Evolutionary conservation across 2,888 invertebrate genomes (phyloP).

Genomic region (Sinodicranocentrus sp.): DNA sequence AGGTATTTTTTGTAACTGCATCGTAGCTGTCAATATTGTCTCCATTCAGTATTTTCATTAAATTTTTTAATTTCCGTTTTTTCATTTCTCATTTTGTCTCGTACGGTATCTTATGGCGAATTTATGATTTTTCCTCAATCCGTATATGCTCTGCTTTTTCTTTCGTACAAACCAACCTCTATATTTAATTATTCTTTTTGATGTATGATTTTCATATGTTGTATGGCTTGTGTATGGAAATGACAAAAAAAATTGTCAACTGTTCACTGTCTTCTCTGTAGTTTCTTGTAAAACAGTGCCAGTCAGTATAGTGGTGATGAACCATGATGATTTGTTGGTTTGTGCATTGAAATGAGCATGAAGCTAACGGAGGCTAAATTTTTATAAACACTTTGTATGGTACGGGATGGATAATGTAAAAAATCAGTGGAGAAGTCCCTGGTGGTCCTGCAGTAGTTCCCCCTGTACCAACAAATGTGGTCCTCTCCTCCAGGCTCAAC

Average conservation of each 20-base stretch:
- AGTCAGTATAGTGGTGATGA: not conserved
- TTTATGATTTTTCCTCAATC: constrained; percentile 1
- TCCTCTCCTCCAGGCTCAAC: constrained; percentile 85
- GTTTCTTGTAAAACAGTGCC: not conserved
- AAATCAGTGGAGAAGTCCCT: constrained; percentile 27
- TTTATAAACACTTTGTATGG: constrained; percentile 60
- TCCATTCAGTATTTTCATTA: not conserved
- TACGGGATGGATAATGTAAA: constrained; percentile 54
- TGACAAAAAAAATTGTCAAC: not conserved
- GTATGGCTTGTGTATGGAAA: not conserved
- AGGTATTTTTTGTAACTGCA: not conserved
- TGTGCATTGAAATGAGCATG: constrained; percentile 53
- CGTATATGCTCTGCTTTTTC: constrained; percentile 54
- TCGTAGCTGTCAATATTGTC: constrained; percentile 16
- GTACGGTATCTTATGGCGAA: constrained; percentile 23
- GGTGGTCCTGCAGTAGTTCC: constrained; percentile 66
- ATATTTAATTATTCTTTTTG: constrained; percentile 5
- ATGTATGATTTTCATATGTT: not conserved
- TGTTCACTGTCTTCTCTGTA: not conserved
- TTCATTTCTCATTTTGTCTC: constrained; percentile 10
- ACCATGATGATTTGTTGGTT: constrained; percentile 28
- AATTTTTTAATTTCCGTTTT: not conserved
- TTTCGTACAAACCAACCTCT: constrained; percentile 62
- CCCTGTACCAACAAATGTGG: constrained; percentile 77
- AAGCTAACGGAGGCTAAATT: constrained; percentile 27